Evolutionary conservation across 2,797 vertebrate genomes (phyloP).

Genomic region (Acropternis orthonyx): DNA sequence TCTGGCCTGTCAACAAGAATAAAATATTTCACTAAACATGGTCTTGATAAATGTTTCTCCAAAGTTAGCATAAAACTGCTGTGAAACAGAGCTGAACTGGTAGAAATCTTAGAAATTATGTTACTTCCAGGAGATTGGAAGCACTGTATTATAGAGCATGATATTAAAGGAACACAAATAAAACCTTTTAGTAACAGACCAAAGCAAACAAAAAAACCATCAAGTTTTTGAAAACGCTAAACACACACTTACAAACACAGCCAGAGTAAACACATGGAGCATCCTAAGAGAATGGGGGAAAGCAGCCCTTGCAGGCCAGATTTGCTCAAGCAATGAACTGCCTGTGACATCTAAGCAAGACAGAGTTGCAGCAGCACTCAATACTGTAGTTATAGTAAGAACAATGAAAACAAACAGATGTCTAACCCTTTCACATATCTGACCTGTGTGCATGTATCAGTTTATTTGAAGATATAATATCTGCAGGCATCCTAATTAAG

Average conservation of each 20-base stretch:
- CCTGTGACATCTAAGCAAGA: not conserved
- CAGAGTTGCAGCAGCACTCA: not conserved
- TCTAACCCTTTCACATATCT: not conserved
- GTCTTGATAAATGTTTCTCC: not conserved
- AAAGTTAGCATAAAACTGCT: not conserved
- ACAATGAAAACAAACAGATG: not conserved
- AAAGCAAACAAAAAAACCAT: not conserved
- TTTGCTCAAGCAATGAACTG: not conserved
- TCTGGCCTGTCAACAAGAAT: not conserved
- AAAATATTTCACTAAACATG: not conserved
- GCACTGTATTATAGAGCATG: rapidly evolving
- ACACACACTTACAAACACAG: not conserved
- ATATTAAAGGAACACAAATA: not conserved
- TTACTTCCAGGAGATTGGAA: not conserved
- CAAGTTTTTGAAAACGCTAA: not conserved
- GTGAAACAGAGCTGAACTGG: not conserved
- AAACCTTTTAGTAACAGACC: not conserved
- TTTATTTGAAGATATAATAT: not conserved
- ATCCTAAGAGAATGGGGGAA: not conserved
- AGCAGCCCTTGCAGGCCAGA: not conserved
- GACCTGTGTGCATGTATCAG: not conserved
- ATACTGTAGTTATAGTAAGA: not conserved
- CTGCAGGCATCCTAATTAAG: not conserved
- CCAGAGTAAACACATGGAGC: not conserved
- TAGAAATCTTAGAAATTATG: not conserved